A percentile compares a stretch with the other conserved stretches of the same genome.
These are phyloP conservation scores for zebrafish (Danio rerio) DNA, from an alignment of 2,113 vertebrate genomes.

Conservation along the genomic window GRCz12tu NC_133185.1:40723001-40723500, in stretches of 20 bases:
- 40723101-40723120: background rate
- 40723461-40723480: background rate
- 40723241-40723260: constrained; percentile 15
- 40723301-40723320: background rate
- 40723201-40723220: constrained; percentile 9
- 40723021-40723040: constrained; percentile 21
- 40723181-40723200: constrained; percentile 1
- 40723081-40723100: background rate
- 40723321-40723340: background rate
- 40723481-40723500: background rate
- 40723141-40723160: background rate
- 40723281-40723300: constrained; percentile 18
- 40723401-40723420: background rate
- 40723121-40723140: background rate
- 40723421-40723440: constrained; percentile 12
- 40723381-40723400: background rate
- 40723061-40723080: background rate
- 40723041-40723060: constrained; percentile 23
- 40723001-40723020: background rate
- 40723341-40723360: background rate
- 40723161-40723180: constrained; percentile 19
- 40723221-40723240: constrained; percentile 21
- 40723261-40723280: constrained; percentile 15
- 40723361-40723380: background rate
- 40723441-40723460: background rate